Conservation (phyloP, 2,797 vertebrate genomes). For the Phataginus tricuspis region DNA sequence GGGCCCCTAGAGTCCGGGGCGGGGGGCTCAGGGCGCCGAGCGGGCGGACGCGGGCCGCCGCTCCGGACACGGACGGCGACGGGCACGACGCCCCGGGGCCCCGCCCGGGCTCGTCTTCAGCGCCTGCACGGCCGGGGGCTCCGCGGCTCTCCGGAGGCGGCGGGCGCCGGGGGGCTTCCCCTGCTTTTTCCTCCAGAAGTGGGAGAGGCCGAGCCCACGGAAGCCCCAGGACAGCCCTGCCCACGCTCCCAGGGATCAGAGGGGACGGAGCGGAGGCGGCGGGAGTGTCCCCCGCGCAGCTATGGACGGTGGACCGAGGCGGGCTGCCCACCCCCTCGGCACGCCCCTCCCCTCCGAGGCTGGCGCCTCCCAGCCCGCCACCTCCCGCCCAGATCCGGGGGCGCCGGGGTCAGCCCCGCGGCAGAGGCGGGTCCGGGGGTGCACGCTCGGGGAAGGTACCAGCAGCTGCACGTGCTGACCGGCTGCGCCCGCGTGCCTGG, state of each 20-base stretch:
- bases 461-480: neutral
- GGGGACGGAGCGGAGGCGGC: neutral
- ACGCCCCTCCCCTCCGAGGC: conserved; percentile 57
- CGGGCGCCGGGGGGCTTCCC: conserved; percentile 32
- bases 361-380: conserved; percentile 54
- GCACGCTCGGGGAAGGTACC: neutral
- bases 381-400: conserved; percentile 9
- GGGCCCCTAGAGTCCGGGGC: neutral
- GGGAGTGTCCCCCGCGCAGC: conserved; percentile 32
- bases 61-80: conserved; percentile 70
- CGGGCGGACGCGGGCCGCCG: conserved; percentile 35
- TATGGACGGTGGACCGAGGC: neutral
- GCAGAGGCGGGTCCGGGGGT: conserved; percentile 71
- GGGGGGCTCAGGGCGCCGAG: conserved; percentile 37
- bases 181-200: conserved; percentile 35
- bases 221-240: conserved; percentile 52
- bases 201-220: conserved; percentile 43
- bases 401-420: neutral
- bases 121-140: neutral
- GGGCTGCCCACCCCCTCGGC: neutral
- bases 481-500: neutral
- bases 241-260: neutral
- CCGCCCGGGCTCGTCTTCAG: conserved; percentile 60
- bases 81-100: conserved; percentile 34
- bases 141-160: neutral